Conservation (phyloP, 2,113 vertebrate species). For the Eurypyga helias region DNA sequence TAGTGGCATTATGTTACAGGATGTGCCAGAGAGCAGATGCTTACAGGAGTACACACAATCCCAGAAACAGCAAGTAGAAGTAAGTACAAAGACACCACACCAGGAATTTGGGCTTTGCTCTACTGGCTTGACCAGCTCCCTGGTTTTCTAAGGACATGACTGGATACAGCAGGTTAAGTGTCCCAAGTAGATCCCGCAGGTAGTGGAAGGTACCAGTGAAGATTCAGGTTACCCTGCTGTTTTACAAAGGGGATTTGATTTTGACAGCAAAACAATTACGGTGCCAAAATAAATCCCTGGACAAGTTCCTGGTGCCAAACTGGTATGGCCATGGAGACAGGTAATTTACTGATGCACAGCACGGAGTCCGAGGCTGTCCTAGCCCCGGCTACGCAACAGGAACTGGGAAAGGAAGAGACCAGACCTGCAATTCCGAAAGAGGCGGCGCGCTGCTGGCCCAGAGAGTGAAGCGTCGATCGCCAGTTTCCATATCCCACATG, state of each 20-base stretch:
- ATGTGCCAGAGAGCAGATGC: neutral
- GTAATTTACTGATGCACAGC: neutral
- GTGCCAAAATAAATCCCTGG: neutral
- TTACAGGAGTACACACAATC: neutral
- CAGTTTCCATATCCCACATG: conserved; percentile 99
- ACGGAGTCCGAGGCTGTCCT: neutral
- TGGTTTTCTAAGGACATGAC: neutral
- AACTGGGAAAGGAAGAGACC: neutral
- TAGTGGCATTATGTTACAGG: neutral
- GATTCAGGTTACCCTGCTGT: neutral
- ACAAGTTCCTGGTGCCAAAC: neutral
- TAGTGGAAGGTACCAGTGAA: neutral
- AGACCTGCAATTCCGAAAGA: conserved; percentile 94
- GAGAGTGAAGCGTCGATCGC: conserved; percentile 92
- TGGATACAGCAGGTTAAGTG: neutral
- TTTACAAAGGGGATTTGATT: neutral
- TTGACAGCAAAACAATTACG: neutral
- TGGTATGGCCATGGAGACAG: neutral
- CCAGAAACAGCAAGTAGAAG: neutral
- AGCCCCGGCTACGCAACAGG: neutral
- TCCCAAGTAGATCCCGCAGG: neutral
- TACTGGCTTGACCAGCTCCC: neutral
- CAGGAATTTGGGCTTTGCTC: neutral
- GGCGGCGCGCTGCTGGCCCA: conserved; percentile 96
- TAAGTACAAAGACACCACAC: neutral